Conservation (phyloP, 2,888 invertebrate species). For the Nesidiocoris tenuis region DNA sequence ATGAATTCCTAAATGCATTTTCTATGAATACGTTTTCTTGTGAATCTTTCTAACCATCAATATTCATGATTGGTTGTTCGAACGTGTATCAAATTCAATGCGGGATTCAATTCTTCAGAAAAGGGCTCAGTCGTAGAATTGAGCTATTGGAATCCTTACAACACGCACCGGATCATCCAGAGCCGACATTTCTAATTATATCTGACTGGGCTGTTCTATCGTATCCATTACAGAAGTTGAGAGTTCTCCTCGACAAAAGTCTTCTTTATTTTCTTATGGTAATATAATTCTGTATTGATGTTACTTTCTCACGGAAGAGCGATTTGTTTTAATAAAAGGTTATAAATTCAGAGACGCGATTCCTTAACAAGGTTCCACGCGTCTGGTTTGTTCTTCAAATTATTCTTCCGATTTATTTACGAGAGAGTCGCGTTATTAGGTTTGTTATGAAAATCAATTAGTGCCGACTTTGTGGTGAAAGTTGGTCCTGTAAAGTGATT, state of each 20-base stretch:
- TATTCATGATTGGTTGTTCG: slow-evolving; percentile 6
- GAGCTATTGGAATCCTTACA: not conserved
- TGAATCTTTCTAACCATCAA: slow-evolving; percentile 14
- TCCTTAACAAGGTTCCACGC: slow-evolving; percentile 9
- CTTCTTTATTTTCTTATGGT: not conserved
- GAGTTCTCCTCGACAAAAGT: not conserved
- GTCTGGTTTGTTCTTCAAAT: not conserved
- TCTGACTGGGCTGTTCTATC: not conserved
- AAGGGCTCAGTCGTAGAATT: not conserved
- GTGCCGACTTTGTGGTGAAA: slow-evolving; percentile 1
- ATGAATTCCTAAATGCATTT: not conserved
- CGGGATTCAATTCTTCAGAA: not conserved
- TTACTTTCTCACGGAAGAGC: slow-evolving; percentile 15
- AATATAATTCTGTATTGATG: slow-evolving; percentile 1
- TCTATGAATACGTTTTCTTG: not conserved
- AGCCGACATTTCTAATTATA: not conserved
- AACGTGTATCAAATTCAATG: slow-evolving; percentile 13
- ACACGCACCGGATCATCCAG: not conserved
- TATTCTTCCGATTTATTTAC: slow-evolving; percentile 17
- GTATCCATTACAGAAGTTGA: not conserved
- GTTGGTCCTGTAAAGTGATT: not conserved
- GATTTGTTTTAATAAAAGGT: slow-evolving; percentile 16
- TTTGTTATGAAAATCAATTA: slow-evolving; percentile 29
- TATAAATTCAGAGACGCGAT: not conserved
- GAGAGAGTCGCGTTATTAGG: not conserved